Conservation (phyloP, 2,797 vertebrate species). For the Rhinichthys osculus region DNA sequence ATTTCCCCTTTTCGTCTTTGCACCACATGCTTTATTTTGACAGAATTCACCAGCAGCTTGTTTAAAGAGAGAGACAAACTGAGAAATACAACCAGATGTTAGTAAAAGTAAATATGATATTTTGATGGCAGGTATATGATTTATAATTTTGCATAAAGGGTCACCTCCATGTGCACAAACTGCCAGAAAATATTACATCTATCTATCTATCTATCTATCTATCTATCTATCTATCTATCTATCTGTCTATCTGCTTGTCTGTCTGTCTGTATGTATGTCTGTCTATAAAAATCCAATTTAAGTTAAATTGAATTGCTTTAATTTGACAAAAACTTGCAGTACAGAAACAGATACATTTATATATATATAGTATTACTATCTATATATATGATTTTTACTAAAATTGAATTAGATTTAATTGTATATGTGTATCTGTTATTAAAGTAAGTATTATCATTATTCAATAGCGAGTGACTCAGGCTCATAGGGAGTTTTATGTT, state of each 20-base stretch:
- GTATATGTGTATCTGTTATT: neutral
- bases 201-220: neutral
- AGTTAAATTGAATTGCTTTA: neutral
- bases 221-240: neutral
- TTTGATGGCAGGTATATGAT: neutral
- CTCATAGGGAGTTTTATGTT: conserved; percentile 24
- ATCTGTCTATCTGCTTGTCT: too few relatives aligned
- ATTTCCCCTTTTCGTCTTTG: conserved; percentile 1
- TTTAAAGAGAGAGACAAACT: neutral
- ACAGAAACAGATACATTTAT: too few relatives aligned
- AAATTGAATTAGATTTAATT: neutral
- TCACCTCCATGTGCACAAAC: neutral
- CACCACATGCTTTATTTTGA: conserved; percentile 13
- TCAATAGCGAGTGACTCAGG: neutral
- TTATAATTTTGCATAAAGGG: neutral
- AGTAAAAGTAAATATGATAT: neutral
- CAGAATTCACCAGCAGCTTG: neutral
- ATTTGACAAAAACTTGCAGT: too few relatives aligned
- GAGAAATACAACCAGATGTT: neutral
- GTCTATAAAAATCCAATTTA: neutral
- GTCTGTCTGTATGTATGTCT: too few relatives aligned
- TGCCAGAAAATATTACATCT: neutral
- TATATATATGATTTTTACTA: too few relatives aligned
- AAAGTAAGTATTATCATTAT: neutral
- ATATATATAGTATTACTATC: too few relatives aligned